phyloP scores from a whole-genome alignment of 1,140 invertebrate species.

The Drosophila sechellia region DNA sequence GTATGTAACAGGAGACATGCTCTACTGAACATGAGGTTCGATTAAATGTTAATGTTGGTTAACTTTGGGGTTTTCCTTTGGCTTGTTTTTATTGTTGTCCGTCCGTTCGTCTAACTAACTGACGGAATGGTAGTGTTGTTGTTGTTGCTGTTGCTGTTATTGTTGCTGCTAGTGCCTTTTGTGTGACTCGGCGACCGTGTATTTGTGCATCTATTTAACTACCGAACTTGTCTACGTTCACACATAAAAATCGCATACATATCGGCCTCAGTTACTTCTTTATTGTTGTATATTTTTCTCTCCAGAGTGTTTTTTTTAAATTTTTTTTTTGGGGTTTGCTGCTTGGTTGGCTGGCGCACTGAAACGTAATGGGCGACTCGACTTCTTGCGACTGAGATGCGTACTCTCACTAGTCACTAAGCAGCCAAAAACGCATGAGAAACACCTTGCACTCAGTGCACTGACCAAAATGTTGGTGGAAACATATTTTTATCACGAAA shows the following conservation, averaged over 20 bases:
- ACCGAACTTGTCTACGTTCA: conserved; percentile 81
- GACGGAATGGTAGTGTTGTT: conserved; percentile 10
- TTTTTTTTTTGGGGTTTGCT: conserved; percentile 60
- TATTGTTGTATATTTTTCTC: conserved; percentile 31
- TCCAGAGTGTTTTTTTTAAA: background rate
- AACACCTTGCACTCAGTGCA: conserved; percentile 29
- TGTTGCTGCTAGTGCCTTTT: conserved; percentile 31
- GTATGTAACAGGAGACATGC: conserved; percentile 84
- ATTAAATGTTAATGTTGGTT: conserved; percentile 85
- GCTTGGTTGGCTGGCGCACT: conserved; percentile 78
- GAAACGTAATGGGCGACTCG: conserved; percentile 78
- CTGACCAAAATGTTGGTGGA: background rate
- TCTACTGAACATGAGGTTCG: conserved; percentile 85
- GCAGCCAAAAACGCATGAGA: conserved; percentile 24
- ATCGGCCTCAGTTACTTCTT: conserved; percentile 41
- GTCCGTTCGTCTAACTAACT: conserved; percentile 6
- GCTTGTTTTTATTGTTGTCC: conserved; percentile 61
- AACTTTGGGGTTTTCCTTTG: conserved; percentile 83
- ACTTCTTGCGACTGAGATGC: conserved; percentile 48
- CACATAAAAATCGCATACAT: conserved; percentile 82
- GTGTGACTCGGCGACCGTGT: conserved; percentile 23
- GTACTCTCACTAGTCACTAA: conserved; percentile 32
- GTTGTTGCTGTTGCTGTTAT: conserved; percentile 6
- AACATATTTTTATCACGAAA: too few species aligned
- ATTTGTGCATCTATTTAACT: conserved; percentile 80